Conservation (phyloP, 2,113 vertebrate species). For the Sula dactylatra region DNA sequence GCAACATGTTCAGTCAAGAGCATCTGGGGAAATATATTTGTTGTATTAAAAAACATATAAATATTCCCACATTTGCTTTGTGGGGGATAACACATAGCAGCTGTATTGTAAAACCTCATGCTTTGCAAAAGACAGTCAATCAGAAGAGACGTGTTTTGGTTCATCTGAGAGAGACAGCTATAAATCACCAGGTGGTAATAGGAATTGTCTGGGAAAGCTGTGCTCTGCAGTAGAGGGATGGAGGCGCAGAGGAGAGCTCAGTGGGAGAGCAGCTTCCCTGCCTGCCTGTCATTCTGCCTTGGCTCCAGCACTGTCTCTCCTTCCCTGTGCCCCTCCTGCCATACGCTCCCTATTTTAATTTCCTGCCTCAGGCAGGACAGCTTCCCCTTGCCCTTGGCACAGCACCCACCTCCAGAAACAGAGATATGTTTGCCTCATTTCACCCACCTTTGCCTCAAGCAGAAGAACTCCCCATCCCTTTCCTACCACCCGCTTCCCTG, state of each 20-base stretch:
- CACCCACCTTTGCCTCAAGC: neutral
- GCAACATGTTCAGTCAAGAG: neutral
- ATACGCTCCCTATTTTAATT: neutral
- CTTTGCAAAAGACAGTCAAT: constrained; percentile 45
- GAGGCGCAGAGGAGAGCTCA: neutral
- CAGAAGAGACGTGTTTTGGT: constrained; percentile 22
- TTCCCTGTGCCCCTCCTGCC: neutral
- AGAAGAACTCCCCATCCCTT: neutral
- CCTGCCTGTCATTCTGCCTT: rapidly evolving
- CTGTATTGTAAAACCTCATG: constrained; percentile 20
- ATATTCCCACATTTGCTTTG: constrained; percentile 22
- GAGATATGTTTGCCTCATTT: neutral
- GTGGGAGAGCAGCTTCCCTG: neutral
- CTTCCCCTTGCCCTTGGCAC: neutral
- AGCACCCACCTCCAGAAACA: neutral
- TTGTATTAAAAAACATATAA: neutral
- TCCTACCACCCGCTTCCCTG: neutral
- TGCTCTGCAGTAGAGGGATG: neutral
- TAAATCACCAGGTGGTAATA: constrained; percentile 42
- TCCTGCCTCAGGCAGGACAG: neutral
- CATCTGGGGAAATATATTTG: constrained; percentile 16
- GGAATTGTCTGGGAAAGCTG: constrained; percentile 22
- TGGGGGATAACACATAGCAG: neutral
- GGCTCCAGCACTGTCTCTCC: neutral
- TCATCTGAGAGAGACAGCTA: constrained; percentile 23